These are phyloP conservation scores for Rhagonycha fulva DNA, from an alignment of 2,888 invertebrate species.

Conservation along the genomic window DNA sequence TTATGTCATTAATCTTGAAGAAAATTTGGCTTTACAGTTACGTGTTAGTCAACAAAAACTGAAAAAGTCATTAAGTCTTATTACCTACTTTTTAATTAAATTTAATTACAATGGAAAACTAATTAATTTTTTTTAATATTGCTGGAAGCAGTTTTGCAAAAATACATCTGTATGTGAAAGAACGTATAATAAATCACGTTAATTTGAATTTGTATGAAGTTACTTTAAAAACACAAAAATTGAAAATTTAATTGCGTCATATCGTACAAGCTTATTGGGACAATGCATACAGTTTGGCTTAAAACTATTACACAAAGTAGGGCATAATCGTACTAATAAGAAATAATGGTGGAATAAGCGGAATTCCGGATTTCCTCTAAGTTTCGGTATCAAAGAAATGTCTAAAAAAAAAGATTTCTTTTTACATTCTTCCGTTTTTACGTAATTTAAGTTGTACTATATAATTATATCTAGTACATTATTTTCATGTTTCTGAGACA, in stretches of 20 bases:
- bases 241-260: background rate
- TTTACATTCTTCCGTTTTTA: background rate
- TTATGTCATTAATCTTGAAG: background rate
- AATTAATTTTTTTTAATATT: background rate
- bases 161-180: background rate
- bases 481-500: background rate
- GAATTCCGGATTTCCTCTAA: background rate
- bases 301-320: background rate
- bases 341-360: background rate
- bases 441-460: background rate
- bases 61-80: background rate
- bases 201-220: background rate
- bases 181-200: background rate
- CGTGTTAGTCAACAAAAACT: background rate
- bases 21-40: background rate
- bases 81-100: background rate
- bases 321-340: background rate
- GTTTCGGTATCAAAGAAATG: background rate
- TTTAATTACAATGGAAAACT: background rate
- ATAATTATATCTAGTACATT: background rate
- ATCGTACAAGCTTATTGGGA: background rate
- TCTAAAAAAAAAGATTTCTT: background rate
- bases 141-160: background rate
- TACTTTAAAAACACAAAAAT: background rate
- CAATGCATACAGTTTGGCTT: background rate